These are phyloP conservation scores for Cheilosia vulpina DNA, from an alignment of 2,888 invertebrate genomes.

Conservation along the genomic window DNA sequence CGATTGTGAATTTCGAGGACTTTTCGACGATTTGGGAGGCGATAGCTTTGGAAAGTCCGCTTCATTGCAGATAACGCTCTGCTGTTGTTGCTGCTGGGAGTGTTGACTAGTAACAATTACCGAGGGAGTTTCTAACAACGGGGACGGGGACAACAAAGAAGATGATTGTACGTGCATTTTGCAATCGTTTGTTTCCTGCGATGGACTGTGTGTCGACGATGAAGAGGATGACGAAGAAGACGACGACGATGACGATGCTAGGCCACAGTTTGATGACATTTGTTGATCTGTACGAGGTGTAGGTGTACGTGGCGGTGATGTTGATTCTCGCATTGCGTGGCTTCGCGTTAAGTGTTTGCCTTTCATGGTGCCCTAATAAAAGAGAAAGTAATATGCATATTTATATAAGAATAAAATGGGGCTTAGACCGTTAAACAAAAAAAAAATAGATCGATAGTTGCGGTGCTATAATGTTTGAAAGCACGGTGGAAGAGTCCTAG, in stretches of 20 bases:
- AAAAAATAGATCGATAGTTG: too few species aligned
- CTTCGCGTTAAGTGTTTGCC: constrained; percentile 93
- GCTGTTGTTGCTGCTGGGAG: constrained; percentile 77
- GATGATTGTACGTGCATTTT: constrained; percentile 80
- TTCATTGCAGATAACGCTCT: constrained; percentile 81
- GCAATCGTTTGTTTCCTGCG: constrained; percentile 79
- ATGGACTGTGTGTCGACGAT: constrained; percentile 71
- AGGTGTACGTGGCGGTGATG: constrained; percentile 86
- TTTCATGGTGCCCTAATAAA: constrained; percentile 87
- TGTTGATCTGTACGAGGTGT: constrained; percentile 83
- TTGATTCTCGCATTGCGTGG: constrained; percentile 94
- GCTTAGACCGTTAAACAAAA: too few species aligned
- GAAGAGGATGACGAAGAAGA: constrained; percentile 75
- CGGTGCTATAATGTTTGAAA: too few species aligned
- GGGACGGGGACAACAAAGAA: constrained; percentile 78
- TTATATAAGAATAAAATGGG: too few species aligned
- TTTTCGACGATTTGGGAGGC: constrained; percentile 83
- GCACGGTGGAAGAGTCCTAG: too few species aligned
- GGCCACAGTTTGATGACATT: constrained; percentile 58
- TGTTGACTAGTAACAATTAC: constrained; percentile 83
- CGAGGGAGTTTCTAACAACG: constrained; percentile 81
- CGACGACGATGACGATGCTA: constrained; percentile 73
- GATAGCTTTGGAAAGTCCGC: constrained; percentile 83
- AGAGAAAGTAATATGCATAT: too few species aligned
- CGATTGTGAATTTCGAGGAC: constrained; percentile 76